phyloP scores from a whole-genome alignment of 2,888 invertebrate genomes.

The Cheilosia pagana region DNA sequence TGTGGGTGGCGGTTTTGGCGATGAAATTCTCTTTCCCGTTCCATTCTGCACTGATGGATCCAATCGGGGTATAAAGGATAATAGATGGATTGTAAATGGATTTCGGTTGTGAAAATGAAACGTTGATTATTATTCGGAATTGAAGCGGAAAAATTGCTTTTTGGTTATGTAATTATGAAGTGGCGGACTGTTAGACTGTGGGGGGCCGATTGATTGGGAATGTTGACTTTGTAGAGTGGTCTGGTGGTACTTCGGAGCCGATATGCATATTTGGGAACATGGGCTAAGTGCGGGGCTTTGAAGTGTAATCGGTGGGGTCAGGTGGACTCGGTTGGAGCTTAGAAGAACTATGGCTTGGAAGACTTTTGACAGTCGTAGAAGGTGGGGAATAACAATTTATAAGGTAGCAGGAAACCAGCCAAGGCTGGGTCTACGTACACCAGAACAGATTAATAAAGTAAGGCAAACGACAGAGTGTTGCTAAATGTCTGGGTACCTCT shows the following conservation, averaged over 20 bases:
- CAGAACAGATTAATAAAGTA: no score
- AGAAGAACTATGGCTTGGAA: no score
- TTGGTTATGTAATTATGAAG: constrained; percentile 50
- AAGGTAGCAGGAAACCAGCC: no score
- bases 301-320: neutral
- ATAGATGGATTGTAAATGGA: constrained; percentile 60
- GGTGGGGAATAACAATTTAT: no score
- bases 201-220: neutral
- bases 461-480: no score
- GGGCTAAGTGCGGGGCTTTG: neutral
- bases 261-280: neutral
- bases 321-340: neutral
- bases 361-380: no score
- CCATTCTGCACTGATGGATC: constrained; percentile 49
- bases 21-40: neutral
- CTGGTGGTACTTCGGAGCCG: neutral
- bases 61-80: constrained; percentile 61
- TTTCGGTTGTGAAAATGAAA: constrained; percentile 55
- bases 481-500: no score
- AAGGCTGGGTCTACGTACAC: no score
- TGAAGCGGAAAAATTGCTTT: constrained; percentile 64
- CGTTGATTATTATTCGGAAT: constrained; percentile 59
- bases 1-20: constrained; percentile 15
- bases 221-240: constrained; percentile 42
- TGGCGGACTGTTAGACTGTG: neutral